Evolutionary conservation across 2,888 invertebrate genomes (phyloP).

Genomic region (Aleiodes testaceus): DNA sequence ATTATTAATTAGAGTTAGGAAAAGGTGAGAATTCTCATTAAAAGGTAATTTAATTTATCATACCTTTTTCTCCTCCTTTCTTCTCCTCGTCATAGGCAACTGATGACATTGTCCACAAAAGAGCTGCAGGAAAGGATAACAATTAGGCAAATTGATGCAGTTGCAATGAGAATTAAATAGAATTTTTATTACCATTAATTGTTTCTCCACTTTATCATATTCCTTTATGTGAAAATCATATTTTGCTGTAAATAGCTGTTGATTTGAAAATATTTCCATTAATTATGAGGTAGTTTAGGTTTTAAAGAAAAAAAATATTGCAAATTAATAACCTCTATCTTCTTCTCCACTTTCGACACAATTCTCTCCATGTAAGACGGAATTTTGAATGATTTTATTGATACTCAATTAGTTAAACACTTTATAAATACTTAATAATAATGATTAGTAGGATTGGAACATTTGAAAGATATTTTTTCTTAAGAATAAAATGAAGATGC

Average conservation of each 20-base stretch:
- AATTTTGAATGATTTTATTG: conserved; percentile 2
- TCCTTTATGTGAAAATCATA: conserved; percentile 15
- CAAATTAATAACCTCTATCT: conserved; percentile 15
- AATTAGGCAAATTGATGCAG: neutral
- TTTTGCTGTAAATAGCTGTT: conserved; percentile 2
- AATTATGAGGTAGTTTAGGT: neutral
- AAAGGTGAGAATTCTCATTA: too few relatives aligned
- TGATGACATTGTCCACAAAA: conserved; percentile 14
- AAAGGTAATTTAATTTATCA: too few relatives aligned
- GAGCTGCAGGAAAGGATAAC: neutral
- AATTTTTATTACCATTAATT: neutral
- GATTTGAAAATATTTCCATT: neutral
- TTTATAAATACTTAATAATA: neutral
- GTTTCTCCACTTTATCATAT: conserved; percentile 5
- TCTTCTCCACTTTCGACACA: conserved; percentile 19
- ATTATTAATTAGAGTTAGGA: neutral
- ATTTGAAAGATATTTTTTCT: too few relatives aligned
- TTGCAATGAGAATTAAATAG: neutral
- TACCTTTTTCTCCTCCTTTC: conserved; percentile 3
- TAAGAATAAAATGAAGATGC: too few relatives aligned
- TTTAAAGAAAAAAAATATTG: neutral
- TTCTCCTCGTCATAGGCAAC: conserved; percentile 2
- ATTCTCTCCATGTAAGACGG: conserved; percentile 14
- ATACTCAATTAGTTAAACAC: neutral
- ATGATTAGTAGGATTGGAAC: too few relatives aligned